A percentile compares a stretch with the other conserved stretches of the same genome.
phyloP scores from a whole-genome alignment of 2,113 vertebrate genomes.

The Apeltes quadracus region DNA sequence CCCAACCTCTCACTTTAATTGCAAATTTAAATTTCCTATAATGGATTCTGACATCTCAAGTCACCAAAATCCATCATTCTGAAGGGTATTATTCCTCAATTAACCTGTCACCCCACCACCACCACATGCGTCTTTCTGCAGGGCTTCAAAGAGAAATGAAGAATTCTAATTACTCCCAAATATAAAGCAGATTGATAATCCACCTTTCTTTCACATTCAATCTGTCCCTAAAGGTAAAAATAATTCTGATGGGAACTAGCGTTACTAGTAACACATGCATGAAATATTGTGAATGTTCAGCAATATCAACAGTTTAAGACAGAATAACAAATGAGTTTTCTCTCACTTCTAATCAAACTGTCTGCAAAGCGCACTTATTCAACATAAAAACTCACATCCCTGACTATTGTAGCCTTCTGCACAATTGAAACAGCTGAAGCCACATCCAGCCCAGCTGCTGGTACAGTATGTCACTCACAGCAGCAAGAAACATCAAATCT shows the following conservation, averaged over 20 bases:
- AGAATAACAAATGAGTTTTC: neutral
- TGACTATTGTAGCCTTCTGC: slow-evolving; percentile 15
- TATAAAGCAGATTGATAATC: slow-evolving; percentile 82
- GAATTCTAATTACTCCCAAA: slow-evolving; percentile 84
- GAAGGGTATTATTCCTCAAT: slow-evolving; percentile 86
- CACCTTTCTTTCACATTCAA: slow-evolving; percentile 49
- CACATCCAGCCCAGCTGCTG: slow-evolving; percentile 46
- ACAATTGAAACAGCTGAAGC: slow-evolving; percentile 41
- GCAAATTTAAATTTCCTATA: slow-evolving; percentile 84
- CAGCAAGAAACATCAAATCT: slow-evolving; percentile 42
- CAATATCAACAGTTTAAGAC: neutral
- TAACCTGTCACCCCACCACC: slow-evolving; percentile 82
- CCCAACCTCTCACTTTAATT: slow-evolving; percentile 82
- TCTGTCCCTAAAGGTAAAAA: slow-evolving; percentile 31
- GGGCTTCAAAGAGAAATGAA: slow-evolving; percentile 79
- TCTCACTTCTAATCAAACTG: neutral
- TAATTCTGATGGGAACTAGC: neutral
- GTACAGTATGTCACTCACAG: slow-evolving; percentile 44
- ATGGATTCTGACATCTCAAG: slow-evolving; percentile 86
- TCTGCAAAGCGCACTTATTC: slow-evolving; percentile 1
- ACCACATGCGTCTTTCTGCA: slow-evolving; percentile 75
- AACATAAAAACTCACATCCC: slow-evolving; percentile 10
- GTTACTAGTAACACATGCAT: neutral
- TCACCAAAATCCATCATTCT: slow-evolving; percentile 88
- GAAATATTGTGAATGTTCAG: neutral